Evolutionary conservation across 2,113 vertebrate genomes (phyloP), one percentile per base, ranked within the genome.

Genomic region (Scartelaos histophorus): DNA sequence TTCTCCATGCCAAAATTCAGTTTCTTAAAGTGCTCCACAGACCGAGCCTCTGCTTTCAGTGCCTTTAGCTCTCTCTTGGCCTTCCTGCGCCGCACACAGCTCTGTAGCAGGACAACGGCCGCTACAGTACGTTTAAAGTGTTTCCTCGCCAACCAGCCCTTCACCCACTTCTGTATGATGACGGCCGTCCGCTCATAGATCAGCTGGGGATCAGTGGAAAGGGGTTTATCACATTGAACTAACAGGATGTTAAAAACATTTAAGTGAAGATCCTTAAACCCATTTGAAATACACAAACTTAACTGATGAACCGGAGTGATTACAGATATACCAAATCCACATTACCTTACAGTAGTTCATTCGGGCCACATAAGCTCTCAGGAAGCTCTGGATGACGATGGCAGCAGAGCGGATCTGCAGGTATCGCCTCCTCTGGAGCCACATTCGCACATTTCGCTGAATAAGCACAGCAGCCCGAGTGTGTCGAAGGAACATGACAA

Each of bases 1-100:
- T 99, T 98, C 91, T 99, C 98, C 95, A 99, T 94, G 76, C 97
- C 98, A 0, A 96, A 74, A 70, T 96, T 96, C 56, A 99, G 97
- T 67, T 95, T 97, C 91, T 96, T 99, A 79, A 95, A 97, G 89
- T 95, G 97, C 61, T 96, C 97, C 21, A 98, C 97, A 0, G 98
- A 98, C 46, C 97, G 95, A 0, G 98, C 98, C 85, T 99, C 96
- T 1, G 96, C 95, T 90, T 96, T 96, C 65, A 98, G 92, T 69
- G 94, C 95, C 93, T 96, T 98, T 0, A 99, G 89, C 85, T 96
- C 94, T 1, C 93, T 94, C 84, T 93, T 96, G 79, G 98, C 97
- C 92, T 91, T 92, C 93, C 96, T 94, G 83, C 97, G 93, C 1
- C 97, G 95, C 69, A 95, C 93, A 69, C 95, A 99, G 88, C 96